Evolutionary conservation across 2,888 invertebrate genomes (phyloP), one percentile per base, ranked within the genome.

Genomic region (Ptychoptera contaminata): DNA sequence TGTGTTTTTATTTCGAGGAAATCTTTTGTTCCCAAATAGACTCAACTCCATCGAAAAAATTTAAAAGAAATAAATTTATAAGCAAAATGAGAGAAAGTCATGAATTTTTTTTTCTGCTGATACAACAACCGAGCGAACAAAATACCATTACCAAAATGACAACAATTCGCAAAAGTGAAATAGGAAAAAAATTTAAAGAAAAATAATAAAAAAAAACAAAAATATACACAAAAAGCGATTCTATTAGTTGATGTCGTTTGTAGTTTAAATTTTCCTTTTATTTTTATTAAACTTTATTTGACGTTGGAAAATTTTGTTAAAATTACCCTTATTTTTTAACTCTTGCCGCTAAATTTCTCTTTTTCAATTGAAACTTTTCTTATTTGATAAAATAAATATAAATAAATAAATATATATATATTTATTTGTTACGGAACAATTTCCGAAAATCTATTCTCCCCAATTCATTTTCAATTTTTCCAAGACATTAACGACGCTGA

Each of bases 51-150:
- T n/a, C n/a, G n/a, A n/a, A n/a, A n/a, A n/a, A n/a, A n/a, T n/a
- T n/a, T 8, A 16, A 39, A 39, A 39, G 23, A 39, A 23, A 39
- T 23, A 39, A 39, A 39, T 39, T 39, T 39, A 39, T 39, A 29
- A 29, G 23, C 39, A 29, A 29, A 29, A 39, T 12, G 23, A 23
- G 7, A 23, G 23, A 5, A n/a, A n/a, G 3, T 23, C 23, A 23
- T 23, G 23, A 23, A 23, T 23, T 23, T 23, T 23, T 5, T 23
- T 23, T 5, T 23, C 16, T 12, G 29, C n/a, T 14, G 39, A 39
- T 5, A 16, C n/a, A 36, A 15, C 12, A 15, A 14, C 8, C 8
- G 9, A n/a, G 36, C 12, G n/a, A 36, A 36, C 12, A 36, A 39
- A 39, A n/a, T 16, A 16, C 11, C 16, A 12, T n/a, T 29, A 29